Percentiles rank a stretch among this genome's conserved stretches.
phyloP scores from a whole-genome alignment of 2,113 vertebrate genomes.

The Myotis davidii region DNA sequence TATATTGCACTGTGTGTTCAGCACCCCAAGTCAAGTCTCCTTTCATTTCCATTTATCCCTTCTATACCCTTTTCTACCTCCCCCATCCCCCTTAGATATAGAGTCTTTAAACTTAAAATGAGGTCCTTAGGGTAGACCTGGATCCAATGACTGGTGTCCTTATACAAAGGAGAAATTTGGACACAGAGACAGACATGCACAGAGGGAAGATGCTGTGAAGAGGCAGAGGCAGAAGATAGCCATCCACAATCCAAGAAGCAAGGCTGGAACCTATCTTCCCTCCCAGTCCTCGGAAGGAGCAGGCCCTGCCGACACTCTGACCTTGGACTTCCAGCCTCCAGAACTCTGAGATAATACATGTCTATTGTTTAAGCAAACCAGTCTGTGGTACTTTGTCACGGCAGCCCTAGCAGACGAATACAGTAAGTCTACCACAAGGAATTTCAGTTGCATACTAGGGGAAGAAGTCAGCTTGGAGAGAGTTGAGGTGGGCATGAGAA shows the following conservation, averaged over 20 bases:
- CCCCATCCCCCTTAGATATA: neutral
- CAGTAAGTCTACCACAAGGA: neutral
- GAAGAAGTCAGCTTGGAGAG: neutral
- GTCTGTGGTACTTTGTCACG: neutral
- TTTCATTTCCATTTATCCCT: neutral
- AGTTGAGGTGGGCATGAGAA: neutral
- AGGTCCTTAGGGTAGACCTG: neutral
- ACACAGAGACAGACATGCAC: neutral
- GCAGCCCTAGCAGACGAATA: neutral
- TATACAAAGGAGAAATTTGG: neutral
- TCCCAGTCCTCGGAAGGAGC: neutral
- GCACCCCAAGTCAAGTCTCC: neutral
- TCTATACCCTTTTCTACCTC: too few species aligned
- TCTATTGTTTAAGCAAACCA: neutral
- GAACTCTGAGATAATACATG: neutral
- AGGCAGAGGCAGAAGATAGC: neutral
- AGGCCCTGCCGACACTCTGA: neutral
- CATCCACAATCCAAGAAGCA: neutral
- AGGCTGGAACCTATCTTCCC: neutral
- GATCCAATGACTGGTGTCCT: neutral
- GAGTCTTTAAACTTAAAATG: neutral
- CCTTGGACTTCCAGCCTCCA: neutral
- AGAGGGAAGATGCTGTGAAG: neutral
- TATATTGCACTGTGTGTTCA: neutral
- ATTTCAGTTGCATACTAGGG: neutral